Percentiles rank a stretch among this genome's conserved stretches.
Evolutionary conservation across 2,888 invertebrate genomes (phyloP).

Genomic region (Oxycera nigricornis): DNA sequence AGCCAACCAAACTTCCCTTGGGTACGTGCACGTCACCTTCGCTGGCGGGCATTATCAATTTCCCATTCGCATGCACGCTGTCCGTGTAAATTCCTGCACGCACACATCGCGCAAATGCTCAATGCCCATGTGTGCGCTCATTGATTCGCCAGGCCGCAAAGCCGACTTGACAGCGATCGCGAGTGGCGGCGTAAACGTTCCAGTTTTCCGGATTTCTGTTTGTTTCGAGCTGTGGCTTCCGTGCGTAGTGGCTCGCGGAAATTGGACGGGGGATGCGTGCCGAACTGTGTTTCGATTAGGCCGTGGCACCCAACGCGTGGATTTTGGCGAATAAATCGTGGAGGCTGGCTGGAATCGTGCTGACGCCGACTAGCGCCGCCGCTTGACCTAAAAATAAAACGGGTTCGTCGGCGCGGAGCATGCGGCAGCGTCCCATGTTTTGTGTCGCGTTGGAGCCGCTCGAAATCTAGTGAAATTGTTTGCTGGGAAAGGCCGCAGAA

Average conservation of each 20-base stretch:
- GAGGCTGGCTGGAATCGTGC: not conserved
- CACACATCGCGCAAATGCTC: not conserved
- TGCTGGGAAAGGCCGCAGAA: not conserved
- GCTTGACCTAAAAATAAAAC: not conserved
- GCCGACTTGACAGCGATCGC: not conserved
- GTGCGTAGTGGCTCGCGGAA: too few species aligned
- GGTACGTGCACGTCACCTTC: too few species aligned
- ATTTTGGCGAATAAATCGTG: not conserved
- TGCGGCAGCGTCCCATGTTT: not conserved
- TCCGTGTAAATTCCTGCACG: slow-evolving; percentile 4
- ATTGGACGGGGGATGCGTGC: not conserved
- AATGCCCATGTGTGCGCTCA: not conserved
- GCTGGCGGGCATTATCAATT: not conserved
- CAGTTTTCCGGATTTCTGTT: not conserved
- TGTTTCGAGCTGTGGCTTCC: not conserved
- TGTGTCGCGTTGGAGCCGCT: not conserved
- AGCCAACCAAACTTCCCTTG: too few species aligned
- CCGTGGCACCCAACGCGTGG: not conserved
- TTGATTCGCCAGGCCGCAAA: not conserved
- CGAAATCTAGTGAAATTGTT: not conserved
- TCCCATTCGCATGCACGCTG: not conserved
- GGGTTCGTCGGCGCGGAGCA: not conserved
- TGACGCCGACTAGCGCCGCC: not conserved
- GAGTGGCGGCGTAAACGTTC: not conserved
- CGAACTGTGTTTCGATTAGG: not conserved